These are phyloP conservation scores for Pseudachorutes palmiensis DNA, from an alignment of 1,140 invertebrate genomes.

Conservation along the genomic window DNA sequence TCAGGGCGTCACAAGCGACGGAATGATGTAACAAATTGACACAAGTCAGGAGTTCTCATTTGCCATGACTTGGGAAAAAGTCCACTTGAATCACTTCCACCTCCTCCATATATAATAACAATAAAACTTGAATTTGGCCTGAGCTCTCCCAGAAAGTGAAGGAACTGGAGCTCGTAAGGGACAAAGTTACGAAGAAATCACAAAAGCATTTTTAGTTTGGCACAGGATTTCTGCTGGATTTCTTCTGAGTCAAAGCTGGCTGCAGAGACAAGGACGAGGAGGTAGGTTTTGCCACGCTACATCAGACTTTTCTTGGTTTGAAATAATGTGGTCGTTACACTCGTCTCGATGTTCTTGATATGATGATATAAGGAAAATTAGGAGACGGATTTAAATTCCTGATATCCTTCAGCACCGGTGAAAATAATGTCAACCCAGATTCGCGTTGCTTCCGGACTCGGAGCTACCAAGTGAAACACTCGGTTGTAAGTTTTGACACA, in stretches of 20 bases:
- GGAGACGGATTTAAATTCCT: conserved; percentile 53
- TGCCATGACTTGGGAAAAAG: too few species aligned
- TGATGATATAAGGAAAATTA: too few species aligned
- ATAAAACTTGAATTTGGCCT: neutral
- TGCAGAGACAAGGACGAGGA: neutral
- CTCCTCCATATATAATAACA: too few species aligned
- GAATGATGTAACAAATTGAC: too few species aligned
- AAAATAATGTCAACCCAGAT: conserved; percentile 97
- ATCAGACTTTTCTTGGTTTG: neutral
- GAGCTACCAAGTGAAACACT: conserved; percentile 83
- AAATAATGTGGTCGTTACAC: neutral
- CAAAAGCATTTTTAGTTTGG: neutral
- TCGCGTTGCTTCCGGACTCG: conserved; percentile 83
- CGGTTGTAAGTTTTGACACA: conserved; percentile 91
- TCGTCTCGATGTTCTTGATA: too few species aligned
- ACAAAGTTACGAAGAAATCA: neutral
- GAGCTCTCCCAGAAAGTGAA: neutral
- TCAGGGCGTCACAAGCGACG: too few species aligned
- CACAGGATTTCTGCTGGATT: neutral
- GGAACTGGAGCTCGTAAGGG: too few species aligned
- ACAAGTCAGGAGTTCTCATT: too few species aligned
- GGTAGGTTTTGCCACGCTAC: neutral
- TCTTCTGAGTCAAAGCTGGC: neutral
- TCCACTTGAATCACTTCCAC: too few species aligned
- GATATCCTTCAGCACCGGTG: conserved; percentile 78